Percentiles rank a stretch among this genome's conserved stretches.
Evolutionary conservation across 2,797 vertebrate species (phyloP).

Genomic region (Molothrus ater): DNA sequence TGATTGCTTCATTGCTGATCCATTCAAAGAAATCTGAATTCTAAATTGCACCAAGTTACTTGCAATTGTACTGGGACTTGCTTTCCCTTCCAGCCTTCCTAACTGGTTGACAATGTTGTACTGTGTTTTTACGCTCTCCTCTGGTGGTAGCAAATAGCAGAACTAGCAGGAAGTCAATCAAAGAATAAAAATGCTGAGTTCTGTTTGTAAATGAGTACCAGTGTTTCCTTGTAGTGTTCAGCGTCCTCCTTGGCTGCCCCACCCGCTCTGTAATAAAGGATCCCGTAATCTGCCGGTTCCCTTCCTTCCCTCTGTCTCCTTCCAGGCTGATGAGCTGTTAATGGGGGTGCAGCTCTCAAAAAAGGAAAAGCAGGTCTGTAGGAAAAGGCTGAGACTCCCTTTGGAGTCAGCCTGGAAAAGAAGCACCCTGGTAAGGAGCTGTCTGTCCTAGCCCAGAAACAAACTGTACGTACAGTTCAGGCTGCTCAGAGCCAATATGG

Average conservation of each 20-base stretch:
- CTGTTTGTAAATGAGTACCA: conserved; percentile 53
- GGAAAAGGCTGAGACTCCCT: background rate
- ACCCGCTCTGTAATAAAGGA: background rate
- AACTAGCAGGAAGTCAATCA: conserved; percentile 56
- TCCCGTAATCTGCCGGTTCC: background rate
- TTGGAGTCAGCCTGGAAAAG: background rate
- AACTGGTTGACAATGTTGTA: conserved; percentile 51
- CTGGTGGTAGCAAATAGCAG: conserved; percentile 46
- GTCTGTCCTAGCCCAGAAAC: background rate
- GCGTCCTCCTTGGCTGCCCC: background rate
- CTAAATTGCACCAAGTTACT: conserved; percentile 32
- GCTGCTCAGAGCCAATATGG: rapidly evolving
- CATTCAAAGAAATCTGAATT: background rate
- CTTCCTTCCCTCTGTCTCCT: background rate
- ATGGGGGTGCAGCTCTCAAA: rapidly evolving
- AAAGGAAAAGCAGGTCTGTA: background rate
- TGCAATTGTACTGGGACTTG: conserved; percentile 54
- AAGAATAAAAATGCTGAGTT: conserved; percentile 67
- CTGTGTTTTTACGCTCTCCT: conserved; percentile 60
- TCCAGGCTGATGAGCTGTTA: background rate
- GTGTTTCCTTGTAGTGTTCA: conserved; percentile 52
- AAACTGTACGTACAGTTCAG: rapidly evolving
- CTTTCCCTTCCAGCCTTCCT: conserved; percentile 58
- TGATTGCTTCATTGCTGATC: conserved; percentile 49
- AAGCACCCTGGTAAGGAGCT: background rate